A percentile compares a stretch with the other conserved stretches of the same genome.
Evolutionary conservation across 2,888 invertebrate genomes (phyloP).

Genomic region (Lysandra bellargus): DNA sequence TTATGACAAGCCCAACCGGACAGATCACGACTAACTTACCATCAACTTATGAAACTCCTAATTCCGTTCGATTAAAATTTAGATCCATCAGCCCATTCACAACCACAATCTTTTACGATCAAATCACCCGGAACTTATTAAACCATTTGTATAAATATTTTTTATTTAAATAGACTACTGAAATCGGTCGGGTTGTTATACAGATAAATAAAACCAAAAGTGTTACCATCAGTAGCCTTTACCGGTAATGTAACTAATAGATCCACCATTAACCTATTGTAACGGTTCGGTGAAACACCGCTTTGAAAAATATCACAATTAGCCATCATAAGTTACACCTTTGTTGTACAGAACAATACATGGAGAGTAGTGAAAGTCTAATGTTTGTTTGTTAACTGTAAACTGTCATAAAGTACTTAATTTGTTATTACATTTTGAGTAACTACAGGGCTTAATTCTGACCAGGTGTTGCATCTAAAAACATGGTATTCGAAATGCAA

Average conservation of each 20-base stretch:
- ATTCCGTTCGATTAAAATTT: no score
- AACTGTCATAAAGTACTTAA: neutral
- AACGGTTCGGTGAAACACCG: constrained; percentile 12
- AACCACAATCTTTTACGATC: no score
- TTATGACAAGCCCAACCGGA: no score
- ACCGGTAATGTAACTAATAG: neutral
- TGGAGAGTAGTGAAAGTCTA: constrained; percentile 2
- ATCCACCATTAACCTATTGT: neutral
- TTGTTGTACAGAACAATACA: constrained; percentile 27
- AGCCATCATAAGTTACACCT: constrained; percentile 1
- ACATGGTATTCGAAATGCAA: neutral
- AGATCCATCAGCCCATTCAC: no score
- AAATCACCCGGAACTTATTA: no score
- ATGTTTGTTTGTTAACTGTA: constrained; percentile 18
- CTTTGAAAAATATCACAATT: neutral
- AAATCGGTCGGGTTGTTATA: neutral
- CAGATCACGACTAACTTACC: no score
- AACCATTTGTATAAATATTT: neutral
- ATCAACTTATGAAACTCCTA: no score
- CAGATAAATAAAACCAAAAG: neutral
- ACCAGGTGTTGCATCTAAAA: neutral
- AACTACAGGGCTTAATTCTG: neutral
- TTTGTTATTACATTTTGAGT: constrained; percentile 6
- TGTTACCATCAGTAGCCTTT: neutral
- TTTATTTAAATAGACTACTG: neutral